Conservation (phyloP, 1,140 invertebrate genomes). For the Acromyrmex heyeri region DNA sequence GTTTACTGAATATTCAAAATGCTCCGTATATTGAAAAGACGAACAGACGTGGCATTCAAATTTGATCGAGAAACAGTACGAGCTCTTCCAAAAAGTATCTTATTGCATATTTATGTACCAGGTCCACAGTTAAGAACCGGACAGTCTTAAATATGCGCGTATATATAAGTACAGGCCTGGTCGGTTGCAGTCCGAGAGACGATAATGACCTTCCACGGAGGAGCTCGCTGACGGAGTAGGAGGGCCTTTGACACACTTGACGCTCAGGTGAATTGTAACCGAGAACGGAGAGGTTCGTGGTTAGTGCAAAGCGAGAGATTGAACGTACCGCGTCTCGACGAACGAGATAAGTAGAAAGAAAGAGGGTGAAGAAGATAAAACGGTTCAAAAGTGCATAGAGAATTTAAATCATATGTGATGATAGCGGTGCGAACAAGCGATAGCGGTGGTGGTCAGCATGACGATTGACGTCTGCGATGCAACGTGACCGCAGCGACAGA, state of each 20-base stretch:
- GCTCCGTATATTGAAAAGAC: neutral
- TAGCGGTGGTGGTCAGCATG: neutral
- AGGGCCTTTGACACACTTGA: constrained; percentile 86
- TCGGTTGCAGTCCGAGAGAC: constrained; percentile 74
- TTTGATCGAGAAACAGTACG: neutral
- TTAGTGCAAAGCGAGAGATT: constrained; percentile 85
- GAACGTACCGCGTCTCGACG: constrained; percentile 79
- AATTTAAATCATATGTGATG: constrained; percentile 21
- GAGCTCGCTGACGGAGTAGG: constrained; percentile 82
- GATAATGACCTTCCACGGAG: constrained; percentile 86
- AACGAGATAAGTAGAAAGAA: constrained; percentile 26
- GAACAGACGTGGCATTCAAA: neutral
- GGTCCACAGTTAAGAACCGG: neutral
- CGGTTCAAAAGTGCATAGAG: neutral
- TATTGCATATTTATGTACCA: constrained; percentile 36
- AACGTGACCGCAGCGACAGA: constrained; percentile 20
- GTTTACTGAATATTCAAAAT: neutral
- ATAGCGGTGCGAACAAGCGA: neutral
- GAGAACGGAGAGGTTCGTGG: constrained; percentile 78
- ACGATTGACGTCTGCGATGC: constrained; percentile 25
- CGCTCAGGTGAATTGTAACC: constrained; percentile 82
- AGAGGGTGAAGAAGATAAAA: constrained; percentile 11
- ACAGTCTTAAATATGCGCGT: constrained; percentile 16
- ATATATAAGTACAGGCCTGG: constrained; percentile 12
- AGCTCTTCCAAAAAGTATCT: neutral